phyloP scores from a whole-genome alignment of 1,140 invertebrate genomes.

The Sycobia sp. region DNA sequence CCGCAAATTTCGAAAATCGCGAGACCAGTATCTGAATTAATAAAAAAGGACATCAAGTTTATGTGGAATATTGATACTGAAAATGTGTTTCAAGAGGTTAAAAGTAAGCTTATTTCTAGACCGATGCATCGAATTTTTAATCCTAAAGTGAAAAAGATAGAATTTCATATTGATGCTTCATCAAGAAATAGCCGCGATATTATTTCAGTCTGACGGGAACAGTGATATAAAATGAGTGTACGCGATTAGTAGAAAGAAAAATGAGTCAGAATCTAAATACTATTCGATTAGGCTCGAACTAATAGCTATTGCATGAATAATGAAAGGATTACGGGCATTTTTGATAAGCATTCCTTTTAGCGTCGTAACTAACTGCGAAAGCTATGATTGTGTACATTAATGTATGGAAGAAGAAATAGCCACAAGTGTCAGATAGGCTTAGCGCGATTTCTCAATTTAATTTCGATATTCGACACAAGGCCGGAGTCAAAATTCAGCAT shows the following conservation, averaged over 20 bases:
- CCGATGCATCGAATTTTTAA: conserved; percentile 22
- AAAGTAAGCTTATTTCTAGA: conserved; percentile 10
- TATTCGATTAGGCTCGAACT: too few species aligned
- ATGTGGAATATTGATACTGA: neutral
- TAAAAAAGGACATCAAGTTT: neutral
- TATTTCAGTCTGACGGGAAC: too few species aligned
- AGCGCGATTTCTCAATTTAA: conserved; percentile 1
- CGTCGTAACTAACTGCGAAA: conserved; percentile 6
- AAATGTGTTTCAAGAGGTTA: conserved; percentile 9
- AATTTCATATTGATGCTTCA: conserved; percentile 21
- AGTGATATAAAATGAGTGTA: too few species aligned
- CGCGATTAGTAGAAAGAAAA: too few species aligned
- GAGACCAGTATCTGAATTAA: too few species aligned
- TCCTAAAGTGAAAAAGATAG: conserved; percentile 10
- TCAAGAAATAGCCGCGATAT: conserved; percentile 1
- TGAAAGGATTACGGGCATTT: too few species aligned
- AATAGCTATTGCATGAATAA: conserved; percentile 33
- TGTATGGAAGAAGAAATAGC: conserved; percentile 7
- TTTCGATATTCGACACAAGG: neutral
- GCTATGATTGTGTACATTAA: conserved; percentile 5
- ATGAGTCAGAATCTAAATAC: too few species aligned
- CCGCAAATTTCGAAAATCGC: too few species aligned
- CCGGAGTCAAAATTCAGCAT: conserved; percentile 13
- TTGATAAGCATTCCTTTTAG: too few species aligned
- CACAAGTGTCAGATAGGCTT: neutral